These are phyloP conservation scores for Stenurella melanura DNA, from an alignment of 2,888 invertebrate species.

Conservation along the genomic window DNA sequence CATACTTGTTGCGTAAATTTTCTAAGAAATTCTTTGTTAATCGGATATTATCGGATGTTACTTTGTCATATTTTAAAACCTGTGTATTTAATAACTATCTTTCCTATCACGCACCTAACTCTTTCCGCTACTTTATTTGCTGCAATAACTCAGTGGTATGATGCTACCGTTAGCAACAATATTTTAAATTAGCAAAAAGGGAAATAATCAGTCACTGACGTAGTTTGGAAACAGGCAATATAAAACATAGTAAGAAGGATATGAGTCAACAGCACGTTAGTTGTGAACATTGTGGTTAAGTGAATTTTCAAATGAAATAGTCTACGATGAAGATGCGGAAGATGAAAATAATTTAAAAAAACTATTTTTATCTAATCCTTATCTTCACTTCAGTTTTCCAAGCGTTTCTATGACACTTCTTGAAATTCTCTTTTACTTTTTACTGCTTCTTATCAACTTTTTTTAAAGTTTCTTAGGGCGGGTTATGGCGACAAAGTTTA, in stretches of 20 bases:
- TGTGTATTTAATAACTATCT: conserved; percentile 7
- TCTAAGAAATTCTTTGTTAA: not conserved
- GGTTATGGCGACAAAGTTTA: too few species aligned
- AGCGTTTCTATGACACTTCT: not conserved
- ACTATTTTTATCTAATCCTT: not conserved
- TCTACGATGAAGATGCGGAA: not conserved
- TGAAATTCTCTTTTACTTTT: too few species aligned
- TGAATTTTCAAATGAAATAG: not conserved
- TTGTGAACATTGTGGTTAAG: not conserved
- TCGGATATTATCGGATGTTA: conserved; percentile 2
- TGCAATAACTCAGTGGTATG: not conserved
- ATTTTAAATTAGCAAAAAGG: not conserved
- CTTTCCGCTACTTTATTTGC: conserved; percentile 8
- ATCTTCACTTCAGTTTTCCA: not conserved
- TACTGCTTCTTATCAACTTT: too few species aligned
- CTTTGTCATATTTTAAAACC: not conserved
- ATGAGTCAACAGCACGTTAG: not conserved
- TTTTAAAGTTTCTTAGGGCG: too few species aligned
- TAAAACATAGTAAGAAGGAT: conserved; percentile 3
- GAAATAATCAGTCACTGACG: conserved; percentile 2
- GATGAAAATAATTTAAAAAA: conserved; percentile 1
- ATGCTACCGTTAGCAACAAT: not conserved
- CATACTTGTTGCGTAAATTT: not conserved
- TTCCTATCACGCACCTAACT: conserved; percentile 9
- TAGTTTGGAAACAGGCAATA: not conserved